Evolutionary conservation across 2,113 vertebrate species (phyloP).

Genomic region (Mellivora capensis): DNA sequence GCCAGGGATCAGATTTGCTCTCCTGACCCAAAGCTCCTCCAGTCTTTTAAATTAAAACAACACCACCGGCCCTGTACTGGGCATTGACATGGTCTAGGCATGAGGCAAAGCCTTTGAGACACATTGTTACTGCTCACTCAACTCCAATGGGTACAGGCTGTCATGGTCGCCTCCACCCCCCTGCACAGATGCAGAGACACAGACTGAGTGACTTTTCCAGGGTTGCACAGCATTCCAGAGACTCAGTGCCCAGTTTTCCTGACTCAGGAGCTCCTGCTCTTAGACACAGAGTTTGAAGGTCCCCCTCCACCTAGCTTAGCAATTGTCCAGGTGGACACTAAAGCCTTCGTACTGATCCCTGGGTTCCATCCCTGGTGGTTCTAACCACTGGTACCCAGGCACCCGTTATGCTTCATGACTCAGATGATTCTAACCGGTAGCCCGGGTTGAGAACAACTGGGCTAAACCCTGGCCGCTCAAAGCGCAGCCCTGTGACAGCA

Average conservation of each 20-base stretch:
- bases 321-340: background rate
- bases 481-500: background rate
- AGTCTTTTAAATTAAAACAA: background rate
- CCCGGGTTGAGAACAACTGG: background rate
- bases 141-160: too few relatives aligned
- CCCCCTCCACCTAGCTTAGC: background rate
- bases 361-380: background rate
- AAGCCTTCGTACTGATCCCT: background rate
- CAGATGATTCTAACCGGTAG: background rate
- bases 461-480: background rate
- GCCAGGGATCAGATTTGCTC: background rate
- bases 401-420: background rate
- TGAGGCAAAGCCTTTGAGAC: background rate
- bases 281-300: background rate
- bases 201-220: background rate
- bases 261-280: background rate
- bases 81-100: background rate
- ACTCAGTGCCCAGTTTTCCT: background rate
- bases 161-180: accelerated
- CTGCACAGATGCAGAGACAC: background rate
- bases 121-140: background rate
- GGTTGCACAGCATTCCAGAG: background rate
- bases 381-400: background rate
- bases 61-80: background rate
- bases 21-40: background rate